Percentiles rank a stretch among this genome's conserved stretches.
phyloP scores from a whole-genome alignment of 2,797 vertebrate species.

The Glyptemys insculpta region DNA sequence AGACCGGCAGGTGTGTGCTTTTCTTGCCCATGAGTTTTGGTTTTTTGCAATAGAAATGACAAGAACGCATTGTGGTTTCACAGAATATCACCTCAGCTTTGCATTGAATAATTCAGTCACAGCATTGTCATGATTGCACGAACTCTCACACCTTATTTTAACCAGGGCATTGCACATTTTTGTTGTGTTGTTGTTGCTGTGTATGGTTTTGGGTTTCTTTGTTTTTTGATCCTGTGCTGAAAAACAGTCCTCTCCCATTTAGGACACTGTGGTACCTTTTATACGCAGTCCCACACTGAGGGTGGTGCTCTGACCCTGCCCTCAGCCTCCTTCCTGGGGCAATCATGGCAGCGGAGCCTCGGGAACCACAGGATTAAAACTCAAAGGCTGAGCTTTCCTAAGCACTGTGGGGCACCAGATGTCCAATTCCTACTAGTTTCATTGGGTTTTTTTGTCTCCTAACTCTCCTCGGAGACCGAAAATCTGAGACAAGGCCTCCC shows the following conservation, averaged over 20 bases:
- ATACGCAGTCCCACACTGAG: too few species aligned
- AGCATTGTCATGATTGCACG: not conserved
- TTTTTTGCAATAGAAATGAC: not conserved
- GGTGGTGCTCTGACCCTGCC: not conserved
- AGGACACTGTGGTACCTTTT: not conserved
- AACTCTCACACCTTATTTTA: not conserved
- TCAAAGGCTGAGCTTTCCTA: not conserved
- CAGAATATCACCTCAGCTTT: accelerated
- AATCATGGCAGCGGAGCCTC: not conserved
- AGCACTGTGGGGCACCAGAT: not conserved
- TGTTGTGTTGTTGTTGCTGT: not conserved
- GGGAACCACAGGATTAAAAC: not conserved
- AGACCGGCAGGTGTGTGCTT: not conserved
- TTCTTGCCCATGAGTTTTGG: not conserved
- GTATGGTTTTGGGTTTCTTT: not conserved
- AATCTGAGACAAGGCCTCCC: not conserved
- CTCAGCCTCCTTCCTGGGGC: not conserved
- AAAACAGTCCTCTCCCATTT: not conserved
- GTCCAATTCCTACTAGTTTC: not conserved
- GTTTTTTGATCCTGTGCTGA: not conserved
- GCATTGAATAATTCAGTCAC: not conserved
- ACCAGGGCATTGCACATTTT: not conserved
- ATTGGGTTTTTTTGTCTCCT: not conserved
- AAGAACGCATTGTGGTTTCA: not conserved
- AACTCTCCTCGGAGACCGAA: not conserved